A percentile compares a stretch with the other conserved stretches of the same genome.
Conservation (phyloP, 2,888 invertebrate species). For the Arrhopalites spinosus region DNA sequence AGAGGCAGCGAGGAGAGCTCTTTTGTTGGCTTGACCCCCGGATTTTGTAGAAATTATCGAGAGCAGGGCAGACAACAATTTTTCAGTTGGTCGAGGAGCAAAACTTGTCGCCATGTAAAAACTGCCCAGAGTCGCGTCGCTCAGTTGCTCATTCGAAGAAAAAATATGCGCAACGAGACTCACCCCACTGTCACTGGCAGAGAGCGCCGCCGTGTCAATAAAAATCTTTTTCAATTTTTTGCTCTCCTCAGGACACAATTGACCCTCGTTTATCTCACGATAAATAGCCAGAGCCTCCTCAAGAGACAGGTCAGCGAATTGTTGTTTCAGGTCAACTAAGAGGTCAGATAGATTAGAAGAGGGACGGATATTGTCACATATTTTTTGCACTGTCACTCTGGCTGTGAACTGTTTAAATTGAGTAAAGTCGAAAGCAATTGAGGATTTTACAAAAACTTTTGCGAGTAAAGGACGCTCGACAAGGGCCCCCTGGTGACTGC, state of each 20-base stretch:
- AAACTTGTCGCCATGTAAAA: constrained; percentile 49
- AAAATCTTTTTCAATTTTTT: constrained; percentile 62
- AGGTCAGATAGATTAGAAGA: constrained; percentile 18
- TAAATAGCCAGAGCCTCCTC: constrained; percentile 4
- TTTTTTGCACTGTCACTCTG: neutral
- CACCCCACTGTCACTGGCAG: constrained; percentile 79
- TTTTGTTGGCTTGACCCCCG: constrained; percentile 42
- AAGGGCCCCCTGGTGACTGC: neutral
- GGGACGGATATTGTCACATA: constrained; percentile 21
- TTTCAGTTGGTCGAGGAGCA: constrained; percentile 44
- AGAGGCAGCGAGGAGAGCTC: constrained; percentile 44
- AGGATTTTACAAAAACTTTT: constrained; percentile 11
- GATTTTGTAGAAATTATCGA: constrained; percentile 25
- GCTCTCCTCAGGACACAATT: neutral
- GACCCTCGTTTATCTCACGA: constrained; percentile 1
- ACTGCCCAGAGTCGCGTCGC: constrained; percentile 38
- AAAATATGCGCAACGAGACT: constrained; percentile 73
- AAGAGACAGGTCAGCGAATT: constrained; percentile 1
- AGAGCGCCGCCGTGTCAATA: constrained; percentile 78
- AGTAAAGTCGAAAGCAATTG: constrained; percentile 15
- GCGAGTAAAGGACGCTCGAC: neutral
- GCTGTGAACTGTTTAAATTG: neutral
- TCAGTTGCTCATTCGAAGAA: constrained; percentile 58
- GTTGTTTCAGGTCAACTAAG: constrained; percentile 20
- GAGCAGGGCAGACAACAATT: constrained; percentile 45